phyloP scores from a whole-genome alignment of 1,140 invertebrate species.

The Bemisia tabaci region DNA sequence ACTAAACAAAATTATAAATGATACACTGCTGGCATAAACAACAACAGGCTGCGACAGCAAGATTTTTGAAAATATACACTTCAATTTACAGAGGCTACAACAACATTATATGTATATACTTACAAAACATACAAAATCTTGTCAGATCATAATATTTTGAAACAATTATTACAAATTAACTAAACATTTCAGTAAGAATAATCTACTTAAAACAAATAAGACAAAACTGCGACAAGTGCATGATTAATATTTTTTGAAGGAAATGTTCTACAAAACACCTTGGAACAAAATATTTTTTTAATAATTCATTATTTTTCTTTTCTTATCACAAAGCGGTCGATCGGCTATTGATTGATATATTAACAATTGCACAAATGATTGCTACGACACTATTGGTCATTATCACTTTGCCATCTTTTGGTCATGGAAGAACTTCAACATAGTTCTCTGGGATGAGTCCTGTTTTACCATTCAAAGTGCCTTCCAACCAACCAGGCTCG shows the following conservation, averaged over 20 bases:
- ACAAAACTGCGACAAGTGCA: background rate
- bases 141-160: background rate
- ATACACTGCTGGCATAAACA: background rate
- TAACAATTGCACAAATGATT: background rate
- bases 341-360: background rate
- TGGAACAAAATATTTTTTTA: background rate
- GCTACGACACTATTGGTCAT: background rate
- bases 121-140: background rate
- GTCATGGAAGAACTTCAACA: slow-evolving; percentile 69
- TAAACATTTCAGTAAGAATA: background rate
- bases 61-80: background rate
- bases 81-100: background rate
- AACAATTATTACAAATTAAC: background rate
- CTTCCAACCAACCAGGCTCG: slow-evolving; percentile 94
- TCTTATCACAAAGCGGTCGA: no score
- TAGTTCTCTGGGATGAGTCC: slow-evolving; percentile 96
- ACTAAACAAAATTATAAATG: background rate
- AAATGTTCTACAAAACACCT: background rate
- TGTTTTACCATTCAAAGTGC: slow-evolving; percentile 80
- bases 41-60: background rate
- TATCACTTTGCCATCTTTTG: background rate
- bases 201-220: background rate
- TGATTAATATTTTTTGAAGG: background rate
- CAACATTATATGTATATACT: background rate
- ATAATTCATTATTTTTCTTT: no score